These are phyloP conservation scores for Erannis defoliaria DNA, from an alignment of 2,888 invertebrate species.

Conservation along the genomic window DNA sequence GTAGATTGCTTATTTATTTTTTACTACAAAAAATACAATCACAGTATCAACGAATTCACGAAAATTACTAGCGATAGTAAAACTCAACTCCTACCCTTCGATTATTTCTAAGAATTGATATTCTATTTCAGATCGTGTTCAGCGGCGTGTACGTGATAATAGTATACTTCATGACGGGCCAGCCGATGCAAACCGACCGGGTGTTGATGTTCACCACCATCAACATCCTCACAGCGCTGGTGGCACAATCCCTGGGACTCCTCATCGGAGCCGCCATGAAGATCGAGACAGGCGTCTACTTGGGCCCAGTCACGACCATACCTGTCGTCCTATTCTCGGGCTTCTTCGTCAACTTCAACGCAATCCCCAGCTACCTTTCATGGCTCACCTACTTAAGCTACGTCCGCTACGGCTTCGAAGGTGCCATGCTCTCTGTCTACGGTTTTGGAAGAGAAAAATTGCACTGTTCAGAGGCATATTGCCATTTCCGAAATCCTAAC, in stretches of 20 bases:
- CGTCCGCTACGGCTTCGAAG: constrained; percentile 96
- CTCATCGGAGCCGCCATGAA: constrained; percentile 97
- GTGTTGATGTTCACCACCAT: constrained; percentile 92
- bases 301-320: constrained; percentile 96
- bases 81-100: too few relatives aligned
- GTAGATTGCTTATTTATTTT: too few relatives aligned
- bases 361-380: constrained; percentile 94
- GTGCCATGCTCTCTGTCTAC: constrained; percentile 96
- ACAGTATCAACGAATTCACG: too few relatives aligned
- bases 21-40: too few relatives aligned
- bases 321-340: constrained; percentile 97
- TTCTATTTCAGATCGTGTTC: constrained; percentile 90
- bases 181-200: constrained; percentile 95
- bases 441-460: constrained; percentile 94
- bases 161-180: constrained; percentile 98
- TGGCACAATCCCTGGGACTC: constrained; percentile 96
- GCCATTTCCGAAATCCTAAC: constrained; percentile 93
- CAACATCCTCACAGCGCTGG: constrained; percentile 93
- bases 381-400: constrained; percentile 97
- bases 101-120: background rate
- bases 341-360: constrained; percentile 97
- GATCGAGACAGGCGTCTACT: constrained; percentile 92
- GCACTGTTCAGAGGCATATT: constrained; percentile 93
- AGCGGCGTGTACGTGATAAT: constrained; percentile 95
- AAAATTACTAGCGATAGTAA: too few relatives aligned